A percentile compares a stretch with the other conserved stretches of the same genome.
Evolutionary conservation across 2,113 vertebrate genomes (phyloP).

Genomic region (Pomatostomus ruficeps): DNA sequence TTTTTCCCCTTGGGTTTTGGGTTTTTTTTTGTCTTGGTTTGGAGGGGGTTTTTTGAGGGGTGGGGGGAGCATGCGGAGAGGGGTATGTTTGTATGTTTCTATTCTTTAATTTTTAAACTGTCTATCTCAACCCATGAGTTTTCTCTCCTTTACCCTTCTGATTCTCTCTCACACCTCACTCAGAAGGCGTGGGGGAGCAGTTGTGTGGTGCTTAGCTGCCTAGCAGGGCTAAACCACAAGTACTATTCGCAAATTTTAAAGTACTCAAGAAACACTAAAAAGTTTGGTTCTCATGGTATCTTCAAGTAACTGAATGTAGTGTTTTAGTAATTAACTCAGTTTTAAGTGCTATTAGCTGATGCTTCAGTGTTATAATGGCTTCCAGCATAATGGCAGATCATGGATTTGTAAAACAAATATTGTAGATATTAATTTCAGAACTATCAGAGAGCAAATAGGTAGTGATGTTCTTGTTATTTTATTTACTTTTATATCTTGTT

Average conservation of each 20-base stretch:
- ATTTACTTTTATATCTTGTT: background rate
- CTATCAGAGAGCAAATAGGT: background rate
- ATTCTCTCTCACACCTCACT: background rate
- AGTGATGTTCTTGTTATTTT: background rate
- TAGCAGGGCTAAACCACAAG: background rate
- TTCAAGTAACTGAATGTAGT: background rate
- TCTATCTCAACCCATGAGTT: background rate
- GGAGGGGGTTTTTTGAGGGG: fast-evolving
- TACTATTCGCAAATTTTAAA: background rate
- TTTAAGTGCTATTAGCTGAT: background rate
- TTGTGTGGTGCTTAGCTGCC: background rate
- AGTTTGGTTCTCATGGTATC: background rate
- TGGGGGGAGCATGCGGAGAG: fast-evolving
- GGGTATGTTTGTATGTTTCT: background rate
- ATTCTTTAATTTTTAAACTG: background rate
- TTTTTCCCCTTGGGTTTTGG: background rate
- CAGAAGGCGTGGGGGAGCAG: background rate
- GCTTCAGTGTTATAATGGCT: background rate
- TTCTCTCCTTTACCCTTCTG: background rate
- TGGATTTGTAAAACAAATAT: background rate
- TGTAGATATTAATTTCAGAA: background rate
- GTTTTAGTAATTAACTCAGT: background rate
- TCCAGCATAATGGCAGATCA: background rate
- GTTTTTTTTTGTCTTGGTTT: background rate
- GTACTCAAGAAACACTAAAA: background rate